Conservation (phyloP, 1,140 invertebrate genomes). For the Brachionus plicatilis region DNA sequence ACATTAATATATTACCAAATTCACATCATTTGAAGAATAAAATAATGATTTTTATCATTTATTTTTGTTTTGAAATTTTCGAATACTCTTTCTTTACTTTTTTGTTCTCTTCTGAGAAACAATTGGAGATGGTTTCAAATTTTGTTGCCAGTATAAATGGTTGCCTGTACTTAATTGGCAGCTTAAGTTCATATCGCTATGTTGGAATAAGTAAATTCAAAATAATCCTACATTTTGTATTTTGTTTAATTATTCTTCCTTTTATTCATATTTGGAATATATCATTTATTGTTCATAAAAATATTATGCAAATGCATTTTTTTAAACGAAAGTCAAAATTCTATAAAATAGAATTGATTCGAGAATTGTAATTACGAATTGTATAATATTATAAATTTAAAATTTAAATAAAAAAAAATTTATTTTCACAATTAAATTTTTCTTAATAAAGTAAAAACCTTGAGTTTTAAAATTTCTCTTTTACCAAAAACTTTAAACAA, state of each 20-base stretch:
- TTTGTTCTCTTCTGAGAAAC: constrained; percentile 66
- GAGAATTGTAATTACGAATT: too few relatives aligned
- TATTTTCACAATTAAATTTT: too few relatives aligned
- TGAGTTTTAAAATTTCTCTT: too few relatives aligned
- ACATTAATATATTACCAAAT: not conserved
- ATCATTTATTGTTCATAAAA: not conserved
- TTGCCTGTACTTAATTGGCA: constrained; percentile 92
- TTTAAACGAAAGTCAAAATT: not conserved
- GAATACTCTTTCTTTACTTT: constrained; percentile 55
- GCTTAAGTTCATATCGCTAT: constrained; percentile 84
- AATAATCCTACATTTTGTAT: not conserved
- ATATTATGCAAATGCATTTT: not conserved
- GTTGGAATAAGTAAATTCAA: constrained; percentile 66
- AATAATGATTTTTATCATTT: not conserved
- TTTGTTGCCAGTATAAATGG: constrained; percentile 83
- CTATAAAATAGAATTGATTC: not conserved
- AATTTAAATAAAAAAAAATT: too few relatives aligned
- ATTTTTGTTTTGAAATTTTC: not conserved
- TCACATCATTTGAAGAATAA: not conserved
- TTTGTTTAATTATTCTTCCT: not conserved
- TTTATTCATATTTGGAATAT: not conserved
- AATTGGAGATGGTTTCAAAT: constrained; percentile 72
- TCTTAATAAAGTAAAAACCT: too few relatives aligned
- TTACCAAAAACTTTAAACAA: too few relatives aligned
- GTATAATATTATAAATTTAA: too few relatives aligned